Evolutionary conservation across 1,140 invertebrate species (phyloP).

Genomic region (Drosophila erecta): DNA sequence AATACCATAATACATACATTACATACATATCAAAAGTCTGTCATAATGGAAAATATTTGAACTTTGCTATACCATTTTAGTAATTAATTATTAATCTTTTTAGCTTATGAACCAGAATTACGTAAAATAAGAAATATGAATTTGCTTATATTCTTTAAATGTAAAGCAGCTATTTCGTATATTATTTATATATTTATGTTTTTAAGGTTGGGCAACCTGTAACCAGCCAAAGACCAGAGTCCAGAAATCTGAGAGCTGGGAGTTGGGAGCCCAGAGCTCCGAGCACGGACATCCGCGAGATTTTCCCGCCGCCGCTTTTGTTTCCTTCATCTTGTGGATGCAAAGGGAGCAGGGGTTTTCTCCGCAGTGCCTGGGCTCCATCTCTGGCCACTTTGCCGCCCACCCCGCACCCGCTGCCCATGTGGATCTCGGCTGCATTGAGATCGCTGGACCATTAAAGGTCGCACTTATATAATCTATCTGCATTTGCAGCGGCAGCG

Average conservation of each 20-base stretch:
- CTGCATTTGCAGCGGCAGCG: conserved; percentile 61
- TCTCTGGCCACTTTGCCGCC: conserved; percentile 13
- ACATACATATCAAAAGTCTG: no score
- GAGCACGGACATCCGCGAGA: conserved; percentile 32
- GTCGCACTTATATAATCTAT: conserved; percentile 80
- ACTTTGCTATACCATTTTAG: no score
- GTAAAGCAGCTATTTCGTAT: no score
- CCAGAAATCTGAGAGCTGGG: neutral
- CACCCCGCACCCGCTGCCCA: neutral
- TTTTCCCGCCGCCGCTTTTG: conserved; percentile 8
- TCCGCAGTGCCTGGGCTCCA: neutral
- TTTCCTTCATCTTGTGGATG: conserved; percentile 3
- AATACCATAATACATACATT: no score
- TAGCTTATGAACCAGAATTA: no score
- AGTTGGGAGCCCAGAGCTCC: neutral
- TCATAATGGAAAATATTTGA: no score
- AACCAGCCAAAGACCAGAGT: neutral
- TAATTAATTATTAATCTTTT: no score
- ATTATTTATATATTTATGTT: no score
- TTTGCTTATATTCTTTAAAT: no score
- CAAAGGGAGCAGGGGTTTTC: conserved; percentile 5
- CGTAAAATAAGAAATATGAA: no score
- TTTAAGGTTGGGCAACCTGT: conserved; percentile 24
- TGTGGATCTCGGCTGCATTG: conserved; percentile 52
- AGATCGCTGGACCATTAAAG: conserved; percentile 84